Evolutionary conservation across 2,888 invertebrate species (phyloP).

Genomic region (Icerya purchasi): DNA sequence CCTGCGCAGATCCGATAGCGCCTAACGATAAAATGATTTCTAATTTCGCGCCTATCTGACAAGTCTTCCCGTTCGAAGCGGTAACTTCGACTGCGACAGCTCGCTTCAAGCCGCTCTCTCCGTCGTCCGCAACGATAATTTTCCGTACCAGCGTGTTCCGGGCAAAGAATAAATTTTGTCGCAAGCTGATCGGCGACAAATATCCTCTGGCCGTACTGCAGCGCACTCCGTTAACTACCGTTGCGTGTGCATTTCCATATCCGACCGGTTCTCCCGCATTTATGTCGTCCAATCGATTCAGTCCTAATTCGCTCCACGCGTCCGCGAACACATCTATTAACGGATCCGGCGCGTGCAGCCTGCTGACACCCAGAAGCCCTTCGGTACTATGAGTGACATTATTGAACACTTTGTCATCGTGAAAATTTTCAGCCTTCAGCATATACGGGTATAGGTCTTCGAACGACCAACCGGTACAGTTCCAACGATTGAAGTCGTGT

Average conservation of each 20-base stretch:
- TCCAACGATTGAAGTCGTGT: conserved; percentile 13
- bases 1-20: conserved; percentile 52
- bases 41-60: conserved; percentile 36
- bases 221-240: conserved; percentile 38
- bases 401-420: neutral
- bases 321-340: neutral
- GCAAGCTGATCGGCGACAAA: conserved; percentile 36
- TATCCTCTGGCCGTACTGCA: conserved; percentile 70
- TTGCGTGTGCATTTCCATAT: conserved; percentile 7
- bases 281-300: conserved; percentile 7
- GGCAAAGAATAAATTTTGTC: conserved; percentile 51
- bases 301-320: neutral
- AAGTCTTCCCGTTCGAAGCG: conserved; percentile 30
- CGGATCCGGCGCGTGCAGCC: conserved; percentile 9
- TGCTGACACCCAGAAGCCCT: conserved; percentile 12
- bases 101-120: conserved; percentile 17
- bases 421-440: conserved; percentile 14
- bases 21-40: conserved; percentile 80
- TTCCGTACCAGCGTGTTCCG: conserved; percentile 43
- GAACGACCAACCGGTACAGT: conserved; percentile 14
- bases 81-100: conserved; percentile 45
- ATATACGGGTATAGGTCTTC: conserved; percentile 12
- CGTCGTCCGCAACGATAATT: conserved; percentile 35
- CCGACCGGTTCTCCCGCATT: conserved; percentile 8
- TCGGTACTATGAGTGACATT: neutral